phyloP scores from a whole-genome alignment of 2,888 invertebrate genomes.

The Athetis lepigone region DNA sequence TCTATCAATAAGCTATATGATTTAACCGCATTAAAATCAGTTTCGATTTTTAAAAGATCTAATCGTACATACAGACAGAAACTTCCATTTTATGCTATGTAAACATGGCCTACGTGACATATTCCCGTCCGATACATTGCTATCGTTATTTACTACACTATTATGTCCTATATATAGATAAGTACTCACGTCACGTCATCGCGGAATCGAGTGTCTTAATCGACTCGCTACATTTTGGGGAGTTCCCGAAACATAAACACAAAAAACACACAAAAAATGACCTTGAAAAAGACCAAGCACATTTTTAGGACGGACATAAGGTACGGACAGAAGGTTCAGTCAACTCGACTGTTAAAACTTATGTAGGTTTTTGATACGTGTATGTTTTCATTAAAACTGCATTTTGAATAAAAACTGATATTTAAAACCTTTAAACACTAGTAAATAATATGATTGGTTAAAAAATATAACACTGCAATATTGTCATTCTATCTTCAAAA shows the following conservation, averaged over 20 bases:
- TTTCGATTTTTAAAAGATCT: too few species aligned
- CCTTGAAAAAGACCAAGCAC: slow-evolving; percentile 23
- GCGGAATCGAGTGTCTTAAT: not conserved
- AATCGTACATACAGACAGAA: too few species aligned
- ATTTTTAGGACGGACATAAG: not conserved
- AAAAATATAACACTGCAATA: too few species aligned
- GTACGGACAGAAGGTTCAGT: slow-evolving; percentile 24
- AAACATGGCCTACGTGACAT: not conserved
- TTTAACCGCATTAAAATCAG: too few species aligned
- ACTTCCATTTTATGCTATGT: too few species aligned
- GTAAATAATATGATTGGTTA: too few species aligned
- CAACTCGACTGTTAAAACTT: not conserved
- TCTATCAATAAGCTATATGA: too few species aligned
- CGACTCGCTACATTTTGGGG: not conserved
- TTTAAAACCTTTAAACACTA: too few species aligned
- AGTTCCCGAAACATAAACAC: slow-evolving; percentile 23
- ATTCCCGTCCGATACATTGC: not conserved
- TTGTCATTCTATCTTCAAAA: too few species aligned
- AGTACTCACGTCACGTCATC: not conserved
- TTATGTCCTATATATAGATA: slow-evolving; percentile 14
- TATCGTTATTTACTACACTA: not conserved
- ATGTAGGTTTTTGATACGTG: too few species aligned
- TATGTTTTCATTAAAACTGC: too few species aligned
- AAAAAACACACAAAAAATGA: slow-evolving; percentile 20
- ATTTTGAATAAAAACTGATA: not conserved